Evolutionary conservation across 1,140 invertebrate species (phyloP).

Genomic region (Frieseomelitta varia): DNA sequence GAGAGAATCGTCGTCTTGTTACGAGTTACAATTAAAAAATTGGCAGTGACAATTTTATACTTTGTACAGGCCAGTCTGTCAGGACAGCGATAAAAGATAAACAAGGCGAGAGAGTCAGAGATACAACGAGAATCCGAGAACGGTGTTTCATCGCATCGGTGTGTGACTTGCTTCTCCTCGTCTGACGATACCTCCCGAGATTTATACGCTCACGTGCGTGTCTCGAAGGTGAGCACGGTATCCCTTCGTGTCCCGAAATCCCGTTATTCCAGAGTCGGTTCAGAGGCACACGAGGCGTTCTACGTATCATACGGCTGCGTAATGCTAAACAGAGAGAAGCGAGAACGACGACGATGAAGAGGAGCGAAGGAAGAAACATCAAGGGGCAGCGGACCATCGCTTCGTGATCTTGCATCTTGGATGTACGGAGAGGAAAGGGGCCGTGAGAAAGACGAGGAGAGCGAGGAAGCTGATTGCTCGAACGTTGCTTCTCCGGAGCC

Average conservation of each 20-base stretch:
- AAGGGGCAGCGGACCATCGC: conserved; percentile 8
- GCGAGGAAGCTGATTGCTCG: conserved; percentile 27
- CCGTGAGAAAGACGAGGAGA: conserved; percentile 55
- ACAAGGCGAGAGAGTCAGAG: background rate
- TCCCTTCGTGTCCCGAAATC: conserved; percentile 60
- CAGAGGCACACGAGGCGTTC: conserved; percentile 15
- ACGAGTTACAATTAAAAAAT: background rate
- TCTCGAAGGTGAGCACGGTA: conserved; percentile 31
- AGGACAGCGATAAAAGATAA: background rate
- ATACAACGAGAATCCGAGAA: background rate
- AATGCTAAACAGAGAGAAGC: conserved; percentile 59
- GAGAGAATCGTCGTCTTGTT: background rate
- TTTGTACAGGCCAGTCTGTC: too few species aligned
- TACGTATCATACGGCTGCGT: conserved; percentile 22
- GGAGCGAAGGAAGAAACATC: conserved; percentile 20
- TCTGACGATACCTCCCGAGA: conserved; percentile 13
- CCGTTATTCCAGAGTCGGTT: conserved; percentile 55
- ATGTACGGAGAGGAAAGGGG: conserved; percentile 15
- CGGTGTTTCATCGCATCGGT: background rate
- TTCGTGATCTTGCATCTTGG: conserved; percentile 11
- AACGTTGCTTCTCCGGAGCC: conserved; percentile 57
- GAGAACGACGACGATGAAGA: conserved; percentile 31
- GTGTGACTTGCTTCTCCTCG: conserved; percentile 1
- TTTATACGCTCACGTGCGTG: conserved; percentile 39
- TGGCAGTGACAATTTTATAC: too few species aligned